Conservation (phyloP, 2,888 invertebrate genomes). For the Nemoura dubitans region DNA sequence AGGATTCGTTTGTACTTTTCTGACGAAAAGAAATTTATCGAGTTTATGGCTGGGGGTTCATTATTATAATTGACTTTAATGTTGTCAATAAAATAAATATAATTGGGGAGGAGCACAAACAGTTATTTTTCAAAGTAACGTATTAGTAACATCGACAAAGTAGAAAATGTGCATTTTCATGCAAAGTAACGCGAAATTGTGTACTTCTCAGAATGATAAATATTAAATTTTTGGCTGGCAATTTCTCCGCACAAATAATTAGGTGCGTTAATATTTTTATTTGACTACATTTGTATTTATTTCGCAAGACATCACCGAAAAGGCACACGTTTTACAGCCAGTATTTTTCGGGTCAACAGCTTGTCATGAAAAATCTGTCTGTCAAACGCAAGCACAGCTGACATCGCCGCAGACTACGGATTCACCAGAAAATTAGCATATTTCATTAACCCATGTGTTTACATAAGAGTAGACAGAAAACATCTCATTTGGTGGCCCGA, state of each 20-base stretch:
- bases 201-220: not conserved
- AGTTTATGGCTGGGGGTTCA: not conserved
- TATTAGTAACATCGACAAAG: not conserved
- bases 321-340: not conserved
- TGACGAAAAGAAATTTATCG: not conserved
- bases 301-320: not conserved
- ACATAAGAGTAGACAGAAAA: not conserved
- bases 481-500: not conserved
- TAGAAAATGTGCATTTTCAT: not conserved
- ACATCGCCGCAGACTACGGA: not conserved
- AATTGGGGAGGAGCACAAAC: not conserved
- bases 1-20: not conserved
- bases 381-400: not conserved
- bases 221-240: not conserved
- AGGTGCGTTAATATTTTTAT: not conserved
- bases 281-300: not conserved
- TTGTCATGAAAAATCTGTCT: conserved; percentile 12
- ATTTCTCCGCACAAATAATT: not conserved
- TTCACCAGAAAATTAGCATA: not conserved
- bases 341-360: conserved; percentile 12
- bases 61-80: not conserved
- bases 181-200: not conserved
- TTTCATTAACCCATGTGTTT: not conserved
- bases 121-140: not conserved
- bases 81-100: not conserved